Percentiles rank a stretch among this genome's conserved stretches.
Conservation (phyloP, 2,888 invertebrate species). For the Prostheceraeus crozeri region DNA sequence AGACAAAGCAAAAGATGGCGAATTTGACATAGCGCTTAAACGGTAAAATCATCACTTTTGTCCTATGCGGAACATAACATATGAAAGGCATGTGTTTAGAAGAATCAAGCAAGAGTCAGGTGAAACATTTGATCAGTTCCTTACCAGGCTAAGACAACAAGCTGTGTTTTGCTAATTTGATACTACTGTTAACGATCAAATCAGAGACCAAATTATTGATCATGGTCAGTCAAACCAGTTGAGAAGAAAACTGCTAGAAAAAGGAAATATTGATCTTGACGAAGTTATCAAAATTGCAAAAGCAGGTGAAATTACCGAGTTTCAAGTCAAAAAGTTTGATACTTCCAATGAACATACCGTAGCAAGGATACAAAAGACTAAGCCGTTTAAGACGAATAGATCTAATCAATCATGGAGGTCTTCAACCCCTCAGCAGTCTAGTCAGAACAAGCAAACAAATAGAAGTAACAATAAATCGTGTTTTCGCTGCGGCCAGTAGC, state of each 20-base stretch:
- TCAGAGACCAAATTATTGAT: conserved; percentile 11
- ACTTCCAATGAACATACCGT: conserved; percentile 1
- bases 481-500: too few species aligned
- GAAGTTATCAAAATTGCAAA: conserved; percentile 14
- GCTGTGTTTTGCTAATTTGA: conserved; percentile 1
- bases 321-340: conserved; percentile 22
- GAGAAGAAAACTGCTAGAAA: conserved; percentile 4
- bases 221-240: neutral
- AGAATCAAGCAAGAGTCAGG: neutral
- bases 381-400: neutral
- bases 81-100: conserved; percentile 1
- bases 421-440: too few species aligned
- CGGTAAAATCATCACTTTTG: neutral
- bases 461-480: too few species aligned
- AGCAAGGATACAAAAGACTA: neutral
- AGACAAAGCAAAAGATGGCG: neutral
- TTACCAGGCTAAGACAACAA: conserved; percentile 12
- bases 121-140: conserved; percentile 9
- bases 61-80: neutral
- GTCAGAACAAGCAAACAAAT: too few species aligned
- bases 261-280: neutral
- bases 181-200: neutral
- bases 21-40: neutral
- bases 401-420: too few species aligned
- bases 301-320: neutral